These are phyloP conservation scores for Silurus glanis DNA, from an alignment of 2,113 vertebrate species.

Conservation along the genomic window DNA sequence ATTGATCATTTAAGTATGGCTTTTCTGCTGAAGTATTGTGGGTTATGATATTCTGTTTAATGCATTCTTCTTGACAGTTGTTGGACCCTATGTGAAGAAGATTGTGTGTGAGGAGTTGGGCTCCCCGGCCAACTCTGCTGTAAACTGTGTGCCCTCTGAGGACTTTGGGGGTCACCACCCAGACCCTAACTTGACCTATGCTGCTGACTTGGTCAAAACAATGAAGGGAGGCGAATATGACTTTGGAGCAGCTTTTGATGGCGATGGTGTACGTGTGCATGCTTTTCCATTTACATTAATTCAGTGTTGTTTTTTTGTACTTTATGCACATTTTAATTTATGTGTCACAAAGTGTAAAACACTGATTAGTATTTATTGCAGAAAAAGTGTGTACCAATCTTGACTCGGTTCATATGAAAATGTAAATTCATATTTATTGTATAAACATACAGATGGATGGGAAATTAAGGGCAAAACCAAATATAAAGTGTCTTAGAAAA, in stretches of 20 bases:
- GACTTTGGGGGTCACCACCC: slow-evolving; percentile 98
- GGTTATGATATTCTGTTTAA: background rate
- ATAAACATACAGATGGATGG: background rate
- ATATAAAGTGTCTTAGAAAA: background rate
- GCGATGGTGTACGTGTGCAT: slow-evolving; percentile 84
- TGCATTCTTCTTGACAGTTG: slow-evolving; percentile 71
- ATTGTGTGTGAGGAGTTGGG: slow-evolving; percentile 96
- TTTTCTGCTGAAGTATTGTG: background rate
- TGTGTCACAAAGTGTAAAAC: background rate
- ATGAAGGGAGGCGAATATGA: slow-evolving; percentile 96
- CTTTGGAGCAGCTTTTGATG: slow-evolving; percentile 96
- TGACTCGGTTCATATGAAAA: background rate
- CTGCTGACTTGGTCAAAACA: slow-evolving; percentile 90
- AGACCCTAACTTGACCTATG: slow-evolving; percentile 96
- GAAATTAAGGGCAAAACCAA: background rate
- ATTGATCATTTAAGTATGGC: background rate
- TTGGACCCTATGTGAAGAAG: slow-evolving; percentile 94
- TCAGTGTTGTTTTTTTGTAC: background rate
- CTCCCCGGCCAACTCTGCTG: slow-evolving; percentile 87
- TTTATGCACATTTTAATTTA: too few species aligned
- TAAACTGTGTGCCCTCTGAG: slow-evolving; percentile 89
- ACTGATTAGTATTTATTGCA: background rate
- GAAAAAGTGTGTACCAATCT: background rate
- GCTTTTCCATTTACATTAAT: background rate
- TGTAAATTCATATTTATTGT: background rate